A percentile compares a stretch with the other conserved stretches of the same genome.
Conservation (phyloP, 2,797 vertebrate genomes). For the Syncerus caffer region DNA sequence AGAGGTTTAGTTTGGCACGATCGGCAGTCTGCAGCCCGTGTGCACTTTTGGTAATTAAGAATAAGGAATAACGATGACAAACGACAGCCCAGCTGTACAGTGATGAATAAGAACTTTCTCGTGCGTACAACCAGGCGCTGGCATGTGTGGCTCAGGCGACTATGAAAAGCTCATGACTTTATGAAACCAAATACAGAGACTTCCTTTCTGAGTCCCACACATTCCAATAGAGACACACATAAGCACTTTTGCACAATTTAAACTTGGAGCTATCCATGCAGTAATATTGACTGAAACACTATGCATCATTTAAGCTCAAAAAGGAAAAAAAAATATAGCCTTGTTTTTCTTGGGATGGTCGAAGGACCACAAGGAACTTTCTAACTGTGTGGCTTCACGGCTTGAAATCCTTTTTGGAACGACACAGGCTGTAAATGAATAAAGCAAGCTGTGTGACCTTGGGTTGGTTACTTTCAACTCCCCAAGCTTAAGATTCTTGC, state of each 20-base stretch:
- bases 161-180: slow-evolving; percentile 47
- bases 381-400: slow-evolving; percentile 53
- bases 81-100: slow-evolving; percentile 42
- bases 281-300: slow-evolving; percentile 48
- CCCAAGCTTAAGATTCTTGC: not conserved
- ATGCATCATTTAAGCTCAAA: slow-evolving; percentile 60
- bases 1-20: slow-evolving; percentile 32
- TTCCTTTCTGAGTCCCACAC: slow-evolving; percentile 53
- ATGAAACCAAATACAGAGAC: slow-evolving; percentile 56
- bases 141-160: not conserved
- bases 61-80: slow-evolving; percentile 32
- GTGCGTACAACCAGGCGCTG: not conserved
- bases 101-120: not conserved
- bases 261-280: slow-evolving; percentile 42
- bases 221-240: slow-evolving; percentile 32
- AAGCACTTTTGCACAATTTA: slow-evolving; percentile 51
- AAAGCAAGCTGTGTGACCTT: slow-evolving; percentile 41
- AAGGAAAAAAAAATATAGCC: slow-evolving; percentile 14
- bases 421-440: slow-evolving; percentile 6
- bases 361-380: slow-evolving; percentile 54
- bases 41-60: slow-evolving; percentile 46
- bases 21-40: not conserved
- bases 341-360: slow-evolving; percentile 60
- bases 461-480: not conserved
- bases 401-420: slow-evolving; percentile 42